A percentile compares a stretch with the other conserved stretches of the same genome.
Conservation (phyloP, 2,888 invertebrate genomes). For the Leucoptera coffeella region DNA sequence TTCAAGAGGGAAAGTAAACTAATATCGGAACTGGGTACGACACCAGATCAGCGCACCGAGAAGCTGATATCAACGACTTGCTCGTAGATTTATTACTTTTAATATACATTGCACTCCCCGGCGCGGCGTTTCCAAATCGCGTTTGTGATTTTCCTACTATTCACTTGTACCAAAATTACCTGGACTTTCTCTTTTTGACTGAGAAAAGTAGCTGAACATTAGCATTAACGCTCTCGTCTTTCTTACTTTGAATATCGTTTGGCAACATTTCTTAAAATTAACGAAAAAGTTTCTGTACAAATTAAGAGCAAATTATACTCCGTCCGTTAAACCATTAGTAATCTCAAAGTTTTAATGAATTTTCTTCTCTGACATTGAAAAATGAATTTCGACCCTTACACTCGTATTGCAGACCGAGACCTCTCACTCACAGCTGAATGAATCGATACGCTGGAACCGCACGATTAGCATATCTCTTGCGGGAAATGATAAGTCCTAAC, state of each 20-base stretch:
- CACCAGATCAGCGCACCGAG: conserved; percentile 3
- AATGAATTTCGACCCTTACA: conserved; percentile 42
- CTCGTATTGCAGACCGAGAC: conserved; percentile 14
- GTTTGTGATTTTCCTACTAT: background rate
- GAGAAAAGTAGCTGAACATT: too few species aligned
- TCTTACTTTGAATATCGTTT: conserved; percentile 45
- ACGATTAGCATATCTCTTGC: conserved; percentile 11
- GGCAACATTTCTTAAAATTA: conserved; percentile 37
- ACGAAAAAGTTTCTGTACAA: conserved; percentile 45
- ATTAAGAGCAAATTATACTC: conserved; percentile 51
- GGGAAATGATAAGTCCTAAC: too few species aligned
- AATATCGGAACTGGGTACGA: conserved; percentile 37
- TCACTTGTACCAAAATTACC: too few species aligned
- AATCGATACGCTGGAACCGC: conserved; percentile 17
- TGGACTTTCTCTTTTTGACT: too few species aligned
- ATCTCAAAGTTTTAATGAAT: conserved; percentile 53
- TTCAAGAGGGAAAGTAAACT: conserved; percentile 53
- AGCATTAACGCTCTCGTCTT: conserved; percentile 43
- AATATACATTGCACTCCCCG: conserved; percentile 23
- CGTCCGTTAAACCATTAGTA: conserved; percentile 51
- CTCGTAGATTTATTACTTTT: conserved; percentile 43
- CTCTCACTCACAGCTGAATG: conserved; percentile 16
- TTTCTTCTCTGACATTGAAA: conserved; percentile 50
- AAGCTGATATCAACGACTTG: conserved; percentile 13
- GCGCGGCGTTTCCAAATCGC: conserved; percentile 6